These are phyloP conservation scores for Scolopax bukidnonensis DNA, from an alignment of 2,797 vertebrate genomes.

Conservation along the genomic window DNA sequence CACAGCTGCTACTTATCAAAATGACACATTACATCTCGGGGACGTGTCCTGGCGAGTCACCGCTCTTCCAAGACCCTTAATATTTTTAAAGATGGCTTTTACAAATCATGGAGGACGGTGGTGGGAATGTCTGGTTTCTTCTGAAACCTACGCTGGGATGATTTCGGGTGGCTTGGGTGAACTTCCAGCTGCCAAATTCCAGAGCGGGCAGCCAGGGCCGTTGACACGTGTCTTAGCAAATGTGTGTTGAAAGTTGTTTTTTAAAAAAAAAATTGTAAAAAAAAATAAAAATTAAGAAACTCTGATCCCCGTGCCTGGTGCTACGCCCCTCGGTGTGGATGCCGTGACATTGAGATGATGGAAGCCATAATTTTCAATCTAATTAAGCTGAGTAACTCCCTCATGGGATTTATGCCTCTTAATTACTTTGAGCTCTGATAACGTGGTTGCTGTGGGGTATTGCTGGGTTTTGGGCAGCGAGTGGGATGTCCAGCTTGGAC, in stretches of 20 bases:
- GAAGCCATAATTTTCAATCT: background rate
- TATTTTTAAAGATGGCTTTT: background rate
- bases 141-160: background rate
- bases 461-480: background rate
- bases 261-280: background rate
- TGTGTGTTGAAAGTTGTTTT: background rate
- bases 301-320: background rate
- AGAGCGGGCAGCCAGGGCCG: background rate
- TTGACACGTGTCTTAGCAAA: background rate
- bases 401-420: background rate
- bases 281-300: too few relatives aligned
- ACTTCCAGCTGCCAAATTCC: background rate
- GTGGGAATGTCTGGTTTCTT: background rate
- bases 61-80: background rate
- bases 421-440: background rate
- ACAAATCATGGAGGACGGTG: rapidly evolving
- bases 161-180: background rate
- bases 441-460: background rate
- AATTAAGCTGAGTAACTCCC: conserved; percentile 41
- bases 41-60: background rate
- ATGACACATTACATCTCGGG: background rate
- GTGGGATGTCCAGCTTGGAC: background rate
- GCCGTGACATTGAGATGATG: background rate
- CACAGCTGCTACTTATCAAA: background rate
- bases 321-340: background rate